Conservation (phyloP, 2,888 invertebrate species). For the Pheosia gnoma region DNA sequence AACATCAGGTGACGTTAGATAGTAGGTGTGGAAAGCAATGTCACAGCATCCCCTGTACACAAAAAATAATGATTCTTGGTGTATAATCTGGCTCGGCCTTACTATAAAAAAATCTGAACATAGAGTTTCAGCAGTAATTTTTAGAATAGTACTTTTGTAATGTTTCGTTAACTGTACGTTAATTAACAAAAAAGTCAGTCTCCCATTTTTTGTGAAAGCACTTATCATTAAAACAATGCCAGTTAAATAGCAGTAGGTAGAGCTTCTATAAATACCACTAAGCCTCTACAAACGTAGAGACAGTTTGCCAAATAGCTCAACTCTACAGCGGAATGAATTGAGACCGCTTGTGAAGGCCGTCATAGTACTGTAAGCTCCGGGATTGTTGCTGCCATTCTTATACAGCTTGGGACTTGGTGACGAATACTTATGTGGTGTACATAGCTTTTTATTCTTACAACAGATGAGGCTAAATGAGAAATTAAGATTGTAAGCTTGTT, state of each 20-base stretch:
- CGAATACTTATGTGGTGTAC: not conserved
- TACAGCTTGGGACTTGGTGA: not conserved
- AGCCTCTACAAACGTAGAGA: not conserved
- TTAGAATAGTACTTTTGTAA: too few species aligned
- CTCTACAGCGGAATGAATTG: not conserved
- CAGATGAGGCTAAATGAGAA: not conserved
- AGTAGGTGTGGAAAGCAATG: too few species aligned
- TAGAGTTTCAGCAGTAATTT: too few species aligned
- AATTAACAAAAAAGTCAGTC: too few species aligned
- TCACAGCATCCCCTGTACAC: too few species aligned
- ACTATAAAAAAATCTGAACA: too few species aligned
- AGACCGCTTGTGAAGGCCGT: not conserved
- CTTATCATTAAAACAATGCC: not conserved
- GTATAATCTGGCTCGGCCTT: too few species aligned
- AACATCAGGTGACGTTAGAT: too few species aligned
- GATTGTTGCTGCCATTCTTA: not conserved
- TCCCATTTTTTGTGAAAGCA: too few species aligned
- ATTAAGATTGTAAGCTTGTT: too few species aligned
- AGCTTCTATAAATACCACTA: not conserved
- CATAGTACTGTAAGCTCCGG: not conserved
- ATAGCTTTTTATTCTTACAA: not conserved
- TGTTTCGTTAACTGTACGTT: too few species aligned
- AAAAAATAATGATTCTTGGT: too few species aligned
- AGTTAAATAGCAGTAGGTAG: not conserved
- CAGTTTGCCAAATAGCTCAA: constrained; percentile 2